phyloP scores from a whole-genome alignment of 2,113 vertebrate species.

The Leucosticte australis region DNA sequence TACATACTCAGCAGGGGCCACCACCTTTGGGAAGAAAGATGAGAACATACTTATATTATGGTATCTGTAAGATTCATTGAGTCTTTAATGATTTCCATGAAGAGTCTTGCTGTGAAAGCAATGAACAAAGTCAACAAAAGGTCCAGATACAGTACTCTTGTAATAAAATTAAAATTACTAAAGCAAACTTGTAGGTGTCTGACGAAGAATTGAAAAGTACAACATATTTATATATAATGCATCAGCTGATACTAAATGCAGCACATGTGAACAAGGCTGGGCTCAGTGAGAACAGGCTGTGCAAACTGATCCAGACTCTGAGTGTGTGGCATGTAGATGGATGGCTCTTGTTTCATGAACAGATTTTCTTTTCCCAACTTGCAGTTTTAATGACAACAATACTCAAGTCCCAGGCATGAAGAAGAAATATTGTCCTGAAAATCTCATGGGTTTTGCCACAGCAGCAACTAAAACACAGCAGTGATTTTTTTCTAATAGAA shows the following conservation, averaged over 20 bases:
- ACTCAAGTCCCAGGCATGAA: background rate
- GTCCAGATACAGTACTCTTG: conserved; percentile 6
- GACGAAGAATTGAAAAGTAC: conserved; percentile 48
- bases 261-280: background rate
- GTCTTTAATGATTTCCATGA: conserved; percentile 68
- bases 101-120: conserved; percentile 33
- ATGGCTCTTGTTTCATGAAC: background rate
- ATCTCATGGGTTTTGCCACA: background rate
- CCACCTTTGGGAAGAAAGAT: conserved; percentile 59
- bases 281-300: background rate
- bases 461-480: background rate
- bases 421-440: background rate
- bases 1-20: conserved; percentile 45
- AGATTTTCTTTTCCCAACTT: background rate
- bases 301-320: background rate
- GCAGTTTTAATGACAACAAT: background rate
- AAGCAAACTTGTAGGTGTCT: conserved; percentile 58
- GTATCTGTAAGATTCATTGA: conserved; percentile 68
- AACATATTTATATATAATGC: background rate
- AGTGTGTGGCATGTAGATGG: background rate
- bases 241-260: conserved; percentile 29
- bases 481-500: background rate
- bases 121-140: conserved; percentile 24
- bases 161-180: conserved; percentile 70
- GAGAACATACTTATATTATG: conserved; percentile 48